phyloP scores from a whole-genome alignment of 2,888 invertebrate genomes.

The Dendrolimus houi region DNA sequence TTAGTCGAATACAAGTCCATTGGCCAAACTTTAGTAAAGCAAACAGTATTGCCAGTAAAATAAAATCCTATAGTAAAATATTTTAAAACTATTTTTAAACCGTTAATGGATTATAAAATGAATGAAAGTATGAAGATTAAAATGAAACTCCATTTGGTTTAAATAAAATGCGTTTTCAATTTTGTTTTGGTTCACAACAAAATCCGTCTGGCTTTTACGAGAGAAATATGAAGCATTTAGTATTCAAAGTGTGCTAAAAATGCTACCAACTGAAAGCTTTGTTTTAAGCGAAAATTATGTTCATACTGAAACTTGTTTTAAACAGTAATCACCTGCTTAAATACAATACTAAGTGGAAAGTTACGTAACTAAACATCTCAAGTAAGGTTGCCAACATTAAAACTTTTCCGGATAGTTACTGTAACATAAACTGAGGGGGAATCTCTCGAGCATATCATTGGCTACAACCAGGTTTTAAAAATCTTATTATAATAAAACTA shows the following conservation, averaged over 20 bases:
- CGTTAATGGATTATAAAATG: no score
- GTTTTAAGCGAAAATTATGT: background rate
- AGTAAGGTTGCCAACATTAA: no score
- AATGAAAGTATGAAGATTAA: background rate
- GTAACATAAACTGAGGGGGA: no score
- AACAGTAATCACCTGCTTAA: background rate
- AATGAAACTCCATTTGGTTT: background rate
- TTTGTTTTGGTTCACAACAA: background rate
- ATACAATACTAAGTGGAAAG: constrained; percentile 8
- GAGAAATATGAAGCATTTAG: background rate
- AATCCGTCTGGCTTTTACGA: background rate
- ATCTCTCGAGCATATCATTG: no score
- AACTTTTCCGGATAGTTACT: no score
- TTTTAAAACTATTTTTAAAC: no score
- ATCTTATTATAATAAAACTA: no score
- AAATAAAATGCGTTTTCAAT: background rate
- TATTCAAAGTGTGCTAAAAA: background rate
- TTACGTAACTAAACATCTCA: constrained; percentile 3
- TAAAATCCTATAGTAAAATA: no score
- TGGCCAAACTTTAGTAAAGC: no score
- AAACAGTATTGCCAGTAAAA: no score
- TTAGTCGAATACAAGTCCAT: no score
- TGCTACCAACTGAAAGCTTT: background rate
- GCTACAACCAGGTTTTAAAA: no score
- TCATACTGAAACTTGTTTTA: background rate